Evolutionary conservation across 2,113 vertebrate genomes (phyloP).

Genomic region (Psephotus haematonotus): DNA sequence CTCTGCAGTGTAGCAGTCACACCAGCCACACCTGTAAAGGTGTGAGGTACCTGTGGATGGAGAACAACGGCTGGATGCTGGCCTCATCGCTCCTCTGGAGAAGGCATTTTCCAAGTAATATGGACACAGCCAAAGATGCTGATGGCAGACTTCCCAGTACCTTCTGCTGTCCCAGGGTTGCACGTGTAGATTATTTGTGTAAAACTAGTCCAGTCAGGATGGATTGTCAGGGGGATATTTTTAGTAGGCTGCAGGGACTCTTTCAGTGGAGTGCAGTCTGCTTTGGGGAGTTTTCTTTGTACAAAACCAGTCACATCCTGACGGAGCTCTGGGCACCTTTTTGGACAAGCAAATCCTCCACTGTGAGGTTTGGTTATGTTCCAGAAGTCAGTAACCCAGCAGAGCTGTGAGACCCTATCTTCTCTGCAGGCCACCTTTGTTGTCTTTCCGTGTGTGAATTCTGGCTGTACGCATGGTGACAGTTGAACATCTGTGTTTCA

Average conservation of each 20-base stretch:
- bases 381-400: neutral
- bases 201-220: neutral
- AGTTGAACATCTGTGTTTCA: constrained; percentile 63
- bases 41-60: neutral
- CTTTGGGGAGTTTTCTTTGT: neutral
- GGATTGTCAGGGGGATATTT: neutral
- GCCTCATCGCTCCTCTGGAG: neutral
- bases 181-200: neutral
- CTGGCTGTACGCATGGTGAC: neutral
- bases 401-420: neutral
- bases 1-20: neutral
- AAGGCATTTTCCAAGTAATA: neutral
- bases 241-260: neutral
- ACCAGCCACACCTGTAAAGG: neutral
- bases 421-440: neutral
- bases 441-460: neutral
- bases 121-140: neutral
- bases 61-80: neutral
- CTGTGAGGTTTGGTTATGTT: neutral
- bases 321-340: neutral
- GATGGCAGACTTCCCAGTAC: constrained; percentile 20
- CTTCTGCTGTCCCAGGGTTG: neutral
- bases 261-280: neutral
- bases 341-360: neutral
- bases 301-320: neutral